Percentiles rank a stretch among this genome's conserved stretches.
Conservation (phyloP, 2,888 invertebrate genomes). For the Polydrusus pterygomalis region DNA sequence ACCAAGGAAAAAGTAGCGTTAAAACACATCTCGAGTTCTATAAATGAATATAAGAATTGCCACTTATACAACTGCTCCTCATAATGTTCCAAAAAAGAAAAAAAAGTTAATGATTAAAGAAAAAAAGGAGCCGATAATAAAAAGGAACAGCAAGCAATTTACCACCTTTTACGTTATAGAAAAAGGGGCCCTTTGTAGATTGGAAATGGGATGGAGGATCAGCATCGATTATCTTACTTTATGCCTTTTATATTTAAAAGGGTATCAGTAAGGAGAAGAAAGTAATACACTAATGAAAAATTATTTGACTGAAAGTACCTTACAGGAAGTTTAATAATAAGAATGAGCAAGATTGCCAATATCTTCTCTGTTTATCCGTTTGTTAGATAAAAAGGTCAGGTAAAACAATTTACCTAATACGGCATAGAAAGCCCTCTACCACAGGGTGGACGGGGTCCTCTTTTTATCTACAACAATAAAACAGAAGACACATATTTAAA, state of each 20-base stretch:
- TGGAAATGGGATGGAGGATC: slow-evolving; percentile 16
- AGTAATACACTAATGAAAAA: slow-evolving; percentile 9
- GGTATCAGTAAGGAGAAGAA: neutral
- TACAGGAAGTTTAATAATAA: neutral
- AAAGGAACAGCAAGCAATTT: slow-evolving; percentile 25
- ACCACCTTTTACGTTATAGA: slow-evolving; percentile 14
- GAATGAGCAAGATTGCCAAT: neutral
- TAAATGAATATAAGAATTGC: slow-evolving; percentile 7
- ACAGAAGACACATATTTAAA: no score
- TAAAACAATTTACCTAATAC: no score
- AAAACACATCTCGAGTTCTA: slow-evolving; percentile 4
- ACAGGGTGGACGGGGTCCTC: no score
- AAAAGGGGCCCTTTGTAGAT: slow-evolving; percentile 18
- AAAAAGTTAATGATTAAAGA: slow-evolving; percentile 16
- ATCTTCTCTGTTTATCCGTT: neutral
- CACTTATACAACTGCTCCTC: neutral
- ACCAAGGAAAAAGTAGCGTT: neutral
- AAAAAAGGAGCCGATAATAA: slow-evolving; percentile 20
- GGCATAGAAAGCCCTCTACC: no score
- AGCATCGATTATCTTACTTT: slow-evolving; percentile 21
- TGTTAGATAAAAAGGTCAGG: no score
- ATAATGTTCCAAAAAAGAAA: slow-evolving; percentile 3
- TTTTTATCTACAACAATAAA: no score
- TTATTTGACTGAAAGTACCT: neutral
- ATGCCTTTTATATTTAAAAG: slow-evolving; percentile 25